Base-by-base conservation (phyloP, 2,888 invertebrate genomes). In the Pomacea canaliculata region DNA sequence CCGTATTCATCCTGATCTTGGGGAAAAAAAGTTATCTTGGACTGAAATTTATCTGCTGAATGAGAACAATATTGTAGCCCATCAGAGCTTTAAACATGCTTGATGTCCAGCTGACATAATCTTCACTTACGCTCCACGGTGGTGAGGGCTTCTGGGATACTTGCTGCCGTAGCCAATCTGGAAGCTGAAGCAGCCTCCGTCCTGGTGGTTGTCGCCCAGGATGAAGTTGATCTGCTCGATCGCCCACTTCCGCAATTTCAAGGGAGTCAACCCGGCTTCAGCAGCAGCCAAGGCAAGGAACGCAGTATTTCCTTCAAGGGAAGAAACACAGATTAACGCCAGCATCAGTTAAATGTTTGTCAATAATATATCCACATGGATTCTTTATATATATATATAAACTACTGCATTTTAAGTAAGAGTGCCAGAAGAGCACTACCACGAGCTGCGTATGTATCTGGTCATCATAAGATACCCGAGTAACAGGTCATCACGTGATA, bases 221-320 rank as follows among this genome's bases (percentile, higher is more conserved):
- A 88, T 81, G 80, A 88, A 89, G 79, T 88, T 83, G 63, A 89
- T 87, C 79, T 89, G 88, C 13, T 80, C 78, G 67, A 81, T 74
- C 19, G 88, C 88, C 81, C 84, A 89, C 48, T 81, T 79, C 46
- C 81, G 72, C 66, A 80, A 83, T 37, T 78, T 79, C 0, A 85
- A 71, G 13, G 81, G 77, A 12, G 59, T 46, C 46, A 88, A 83
- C 0, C 87, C 88, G 56, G 82, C 76, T n/a, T 85, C 84, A 9
- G 88, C 87, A 0, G 88, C 88, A 48, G 85, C 79, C 27, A 84
- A 77, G 10, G 87, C 86, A 4, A 86, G 70, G 74, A 85, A 85
- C 2, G 87, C 88, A 5, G 85, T 80, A 75, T 86, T 88, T 7
- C 83, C 89, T 85, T 56, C 37, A 37, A 37, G 3, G 37, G 1